Base-by-base conservation (phyloP, 2,113 vertebrate species). In the Excalfactoria chinensis region DNA sequence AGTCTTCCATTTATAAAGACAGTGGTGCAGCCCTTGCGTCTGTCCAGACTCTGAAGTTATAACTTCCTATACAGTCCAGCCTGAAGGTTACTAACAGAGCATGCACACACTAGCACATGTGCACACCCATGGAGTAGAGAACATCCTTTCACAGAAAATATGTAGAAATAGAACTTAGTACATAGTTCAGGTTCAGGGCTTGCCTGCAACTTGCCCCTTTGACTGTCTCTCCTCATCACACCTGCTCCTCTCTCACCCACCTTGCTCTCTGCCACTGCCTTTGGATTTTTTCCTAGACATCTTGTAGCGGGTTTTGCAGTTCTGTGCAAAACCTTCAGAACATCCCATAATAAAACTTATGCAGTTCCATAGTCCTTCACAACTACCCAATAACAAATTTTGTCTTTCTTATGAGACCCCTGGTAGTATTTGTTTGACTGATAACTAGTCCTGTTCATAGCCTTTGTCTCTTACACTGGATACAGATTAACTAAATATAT, bases 11-110 rank as follows among this genome's bases (percentile, higher is more conserved):
- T 73, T 8, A 1, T 69, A 22, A 26, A 62, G 35, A n/a, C 30
- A 73, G 2, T 20, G 0, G 0, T 59, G 44, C 77, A 51, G 15
- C 44, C 28, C 32, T 23, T 56, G 40, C 5, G 7, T n/a, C n/a
- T 72, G 14, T 68, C 19, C 26, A 34, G 11, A 26, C 49, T 17
- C 32, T 30, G 23, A 32, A 8, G 17, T 18, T 30, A 0, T 11
- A 2, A 2, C 53, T 58, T 73, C 12, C 35, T 22, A 6, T 26
- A 5, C 60, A 13, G 8, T 60, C 7, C 22, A 28, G 23, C 44
- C 58, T 68, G 46, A 40, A 28, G 53, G 41, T 59, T 17, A 35
- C 46, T 30, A 79, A 46, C 71, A 49, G 62, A 58, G 22, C 8
- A 1, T 2, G 21, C 28, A 11, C 4, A 15, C 58, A 8, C 7